Evolutionary conservation across 2,797 vertebrate genomes (phyloP).

Genomic region (Enteromius viviparus): DNA sequence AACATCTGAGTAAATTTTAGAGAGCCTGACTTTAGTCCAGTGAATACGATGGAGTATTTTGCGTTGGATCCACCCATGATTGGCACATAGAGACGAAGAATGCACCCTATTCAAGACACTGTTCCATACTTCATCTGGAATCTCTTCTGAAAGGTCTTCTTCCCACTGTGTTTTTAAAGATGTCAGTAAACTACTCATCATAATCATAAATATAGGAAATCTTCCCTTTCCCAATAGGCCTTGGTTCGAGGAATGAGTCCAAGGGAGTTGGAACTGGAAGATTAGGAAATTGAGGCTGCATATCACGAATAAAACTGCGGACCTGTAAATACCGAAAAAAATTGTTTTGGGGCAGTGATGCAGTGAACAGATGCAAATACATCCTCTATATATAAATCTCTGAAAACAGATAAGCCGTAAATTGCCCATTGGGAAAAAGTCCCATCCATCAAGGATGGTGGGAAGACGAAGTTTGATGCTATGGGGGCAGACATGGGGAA

Average conservation of each 20-base stretch:
- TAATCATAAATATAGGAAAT: not conserved
- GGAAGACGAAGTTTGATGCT: conserved; percentile 14
- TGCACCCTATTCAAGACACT: not conserved
- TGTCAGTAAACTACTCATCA: not conserved
- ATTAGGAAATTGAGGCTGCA: not conserved
- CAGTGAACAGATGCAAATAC: not conserved
- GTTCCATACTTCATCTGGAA: conserved; percentile 6
- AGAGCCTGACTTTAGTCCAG: not conserved
- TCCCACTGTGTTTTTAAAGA: conserved; percentile 22
- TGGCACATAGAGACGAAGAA: not conserved
- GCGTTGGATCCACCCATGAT: not conserved
- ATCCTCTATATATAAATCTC: not conserved
- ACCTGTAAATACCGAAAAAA: not conserved
- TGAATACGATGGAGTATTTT: not conserved
- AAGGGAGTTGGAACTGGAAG: not conserved
- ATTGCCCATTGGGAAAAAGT: not conserved
- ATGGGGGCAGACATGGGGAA: not conserved
- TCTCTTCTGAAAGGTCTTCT: not conserved
- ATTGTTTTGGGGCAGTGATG: not conserved
- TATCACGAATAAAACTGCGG: not conserved
- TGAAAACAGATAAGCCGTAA: not conserved
- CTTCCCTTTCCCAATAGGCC: not conserved
- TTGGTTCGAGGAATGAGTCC: not conserved
- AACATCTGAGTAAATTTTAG: not conserved
- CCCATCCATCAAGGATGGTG: not conserved